Base-by-base conservation (phyloP, 2,888 invertebrate genomes). In the Scelioninae gen. 1 region DNA sequence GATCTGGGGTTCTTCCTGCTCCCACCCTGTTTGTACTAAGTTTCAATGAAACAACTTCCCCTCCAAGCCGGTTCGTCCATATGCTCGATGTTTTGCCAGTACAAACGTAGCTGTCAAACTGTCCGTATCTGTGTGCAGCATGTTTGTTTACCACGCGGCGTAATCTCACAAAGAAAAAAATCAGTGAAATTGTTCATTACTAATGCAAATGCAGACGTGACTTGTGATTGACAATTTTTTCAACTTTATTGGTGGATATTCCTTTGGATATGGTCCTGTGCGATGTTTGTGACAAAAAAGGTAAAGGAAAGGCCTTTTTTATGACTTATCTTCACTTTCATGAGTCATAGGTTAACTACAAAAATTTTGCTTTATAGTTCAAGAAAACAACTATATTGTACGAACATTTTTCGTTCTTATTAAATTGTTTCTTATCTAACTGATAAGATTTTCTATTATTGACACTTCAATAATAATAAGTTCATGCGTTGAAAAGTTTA, bases 211-310 rank as follows among this genome's bases (percentile, higher is more conserved):
- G n/a, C n/a, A n/a, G n/a, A n/a, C n/a, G n/a, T n/a, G n/a, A n/a
- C n/a, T n/a, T n/a, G n/a, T n/a, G n/a, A n/a, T n/a, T n/a, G n/a
- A n/a, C n/a, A n/a, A n/a, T n/a, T n/a, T n/a, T n/a, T n/a, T n/a
- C n/a, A n/a, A n/a, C n/a, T n/a, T n/a, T 3, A 45, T 45, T 45
- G 15, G 34, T 34, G 31, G n/a, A n/a, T n/a, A n/a, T 38, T 43
- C 38, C 15, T 34, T 0, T 16, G 85, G 88, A 89, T 82, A 91
- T 91, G 91, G 91, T 91, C 47, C 86, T 91, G 65, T 91, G 91
- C 85, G 91, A 91, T 87, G 90, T 90, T 80, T 91, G 90, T 83
- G 90, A 91, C 78, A 88, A 86, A 82, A 90, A 91, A 87, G 88
- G 88, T 88, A 81, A 29, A 68, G 40, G 31, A 51, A 47, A 49